Base-by-base conservation (phyloP, 1,140 invertebrate genomes). In the Drosophila grimshawi region DNA sequence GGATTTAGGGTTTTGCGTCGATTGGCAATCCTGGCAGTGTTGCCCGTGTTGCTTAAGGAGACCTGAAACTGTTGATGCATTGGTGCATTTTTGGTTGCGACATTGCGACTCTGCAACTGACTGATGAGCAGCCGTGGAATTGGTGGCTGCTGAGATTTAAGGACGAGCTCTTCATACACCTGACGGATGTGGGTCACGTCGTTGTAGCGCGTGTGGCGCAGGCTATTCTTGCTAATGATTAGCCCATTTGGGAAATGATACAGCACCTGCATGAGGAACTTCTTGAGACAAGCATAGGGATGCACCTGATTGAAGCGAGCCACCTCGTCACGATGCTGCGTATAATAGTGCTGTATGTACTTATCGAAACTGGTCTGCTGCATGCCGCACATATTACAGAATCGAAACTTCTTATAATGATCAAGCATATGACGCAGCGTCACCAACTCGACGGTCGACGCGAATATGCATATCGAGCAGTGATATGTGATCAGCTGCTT, bases 171-270 rank as follows among this genome's bases (percentile, higher is more conserved):
- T 2, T 5, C 5, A 30, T 86, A 75, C 5, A 86, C 11, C 1
- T 5, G 4, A 0, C 2, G 10, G 32, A 80, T 80, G 5, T 11
- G 0, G 0, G 0, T 0, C 0, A 80, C 85, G 4, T 60, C 7
- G 0, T 5, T 19, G 37, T 35, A 80, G 5, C 60, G 66, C 2
- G 83, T 88, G 4, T 53, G 8, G 0, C 63, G 72, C 41, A 88
- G 37, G 11, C 85, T 83, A 55, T 59, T 83, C 52, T 89, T 89
- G 41, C 62, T 83, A 5, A 89, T 80, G 35, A 88, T 69, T 1
- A 88, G 51, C 0, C 83, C 83, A 29, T 89, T 88, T 6, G 74
- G 72, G 19, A 88, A 89, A 29, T 88, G 83, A 30, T 78, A 80
- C n/a, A 71, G 51, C 5, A 80, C 11, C 29, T 89, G 77, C n/a